Conservation (phyloP, 2,888 invertebrate species). For the Meghimatium bilineatum region DNA sequence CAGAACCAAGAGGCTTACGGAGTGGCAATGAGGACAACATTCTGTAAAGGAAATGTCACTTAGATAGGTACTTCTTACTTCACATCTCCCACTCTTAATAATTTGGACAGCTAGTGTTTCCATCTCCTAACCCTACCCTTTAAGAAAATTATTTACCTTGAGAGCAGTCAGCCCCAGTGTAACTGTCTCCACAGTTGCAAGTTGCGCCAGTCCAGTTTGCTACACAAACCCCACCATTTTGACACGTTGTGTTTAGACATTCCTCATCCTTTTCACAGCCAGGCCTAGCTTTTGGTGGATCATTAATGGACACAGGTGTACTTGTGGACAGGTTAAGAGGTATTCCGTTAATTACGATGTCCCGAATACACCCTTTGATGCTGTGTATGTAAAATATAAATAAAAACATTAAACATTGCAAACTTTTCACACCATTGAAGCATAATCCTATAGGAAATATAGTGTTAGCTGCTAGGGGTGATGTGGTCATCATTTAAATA, state of each 20-base stretch:
- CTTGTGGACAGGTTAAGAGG: slow-evolving; percentile 58
- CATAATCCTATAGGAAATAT: no score
- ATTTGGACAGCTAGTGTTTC: no score
- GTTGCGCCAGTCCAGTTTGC: slow-evolving; percentile 60
- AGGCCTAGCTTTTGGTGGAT: slow-evolving; percentile 62
- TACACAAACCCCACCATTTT: slow-evolving; percentile 60
- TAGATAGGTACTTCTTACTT: no score
- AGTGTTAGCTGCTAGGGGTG: no score
- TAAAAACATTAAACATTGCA: no score
- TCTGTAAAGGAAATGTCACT: no score
- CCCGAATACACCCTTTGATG: slow-evolving; percentile 69
- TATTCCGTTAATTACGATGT: slow-evolving; percentile 63
- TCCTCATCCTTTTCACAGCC: slow-evolving; percentile 67
- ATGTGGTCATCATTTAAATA: no score
- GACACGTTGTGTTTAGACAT: slow-evolving; percentile 64
- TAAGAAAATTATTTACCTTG: slow-evolving; percentile 10
- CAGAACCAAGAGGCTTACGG: no score
- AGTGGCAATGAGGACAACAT: no score
- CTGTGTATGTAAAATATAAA: slow-evolving; percentile 53
- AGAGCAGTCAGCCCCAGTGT: slow-evolving; percentile 58
- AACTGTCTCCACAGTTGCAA: slow-evolving; percentile 67
- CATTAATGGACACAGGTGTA: slow-evolving; percentile 64
- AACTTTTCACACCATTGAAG: no score
- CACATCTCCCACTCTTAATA: no score
- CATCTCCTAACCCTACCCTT: no score